Evolutionary conservation across 2,888 invertebrate genomes (phyloP), one percentile per base, ranked within the genome.

Genomic region (Drosophila kuntzei): DNA sequence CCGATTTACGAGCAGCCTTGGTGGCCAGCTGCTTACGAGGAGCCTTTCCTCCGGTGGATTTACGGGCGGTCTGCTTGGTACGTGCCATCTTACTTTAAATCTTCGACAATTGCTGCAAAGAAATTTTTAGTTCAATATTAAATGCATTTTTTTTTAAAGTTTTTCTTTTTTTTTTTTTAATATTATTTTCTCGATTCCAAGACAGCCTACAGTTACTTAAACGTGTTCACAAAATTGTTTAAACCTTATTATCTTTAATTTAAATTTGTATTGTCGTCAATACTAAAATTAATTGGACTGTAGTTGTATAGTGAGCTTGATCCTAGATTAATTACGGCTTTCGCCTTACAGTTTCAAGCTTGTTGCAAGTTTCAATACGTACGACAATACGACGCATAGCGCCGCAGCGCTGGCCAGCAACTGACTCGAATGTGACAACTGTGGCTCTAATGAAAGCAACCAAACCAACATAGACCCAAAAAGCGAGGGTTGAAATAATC

Each of bases 11-110:
- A 36, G 98, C 98, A 36, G 98, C 98, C 93, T 98, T 98, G 54
- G 98, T 98, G 47, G 98, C 98, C 93, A 96, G 92, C 93, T 98
- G 98, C 93, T 98, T 98, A 89, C 98, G 96, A 68, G 98, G 98
- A 86, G 98, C 98, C 94, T 98, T 98, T 89, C 98, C 98, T 95
- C 98, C 98, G 62, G 98, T 98, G 1, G 98, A 98, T 93, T 98
- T 98, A 95, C 98, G 97, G 59, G 98, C 98, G 58, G 98, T 98
- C 93, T 98, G 98, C 95, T 98, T 98, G 29, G 98, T 98, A 96
- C 98, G 98, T 80, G 98, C 98, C 98, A 98, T 98, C 80, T 73
- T 93, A 32, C 2, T 11, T 60, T 27, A 46, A 37, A 22, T 43
- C 9, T 16, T 8, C 20, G 25, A 46, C 12, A 8, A 27, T 37